phyloP scores from a whole-genome alignment of 2,888 invertebrate species.

The Nephrotoma appendiculata region DNA sequence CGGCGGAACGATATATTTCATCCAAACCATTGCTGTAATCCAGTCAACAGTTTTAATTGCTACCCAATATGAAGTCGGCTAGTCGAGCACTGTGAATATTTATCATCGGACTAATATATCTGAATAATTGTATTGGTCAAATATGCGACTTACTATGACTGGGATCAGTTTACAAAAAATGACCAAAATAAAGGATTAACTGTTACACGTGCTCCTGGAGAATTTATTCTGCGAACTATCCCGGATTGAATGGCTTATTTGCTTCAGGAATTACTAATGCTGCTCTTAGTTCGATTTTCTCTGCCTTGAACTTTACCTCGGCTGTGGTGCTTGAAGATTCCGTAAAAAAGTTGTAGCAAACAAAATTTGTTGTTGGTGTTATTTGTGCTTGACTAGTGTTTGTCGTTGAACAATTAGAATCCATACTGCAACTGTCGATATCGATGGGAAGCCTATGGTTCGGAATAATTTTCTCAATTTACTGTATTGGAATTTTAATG shows the following conservation, averaged over 20 bases:
- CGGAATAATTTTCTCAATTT: constrained; percentile 37
- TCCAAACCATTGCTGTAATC: constrained; percentile 26
- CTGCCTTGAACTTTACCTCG: not conserved
- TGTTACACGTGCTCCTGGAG: constrained; percentile 57
- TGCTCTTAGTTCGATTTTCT: constrained; percentile 51
- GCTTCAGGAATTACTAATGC: constrained; percentile 80
- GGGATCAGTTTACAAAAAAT: constrained; percentile 64
- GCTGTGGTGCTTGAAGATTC: constrained; percentile 11
- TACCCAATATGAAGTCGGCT: constrained; percentile 48
- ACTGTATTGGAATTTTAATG: constrained; percentile 44
- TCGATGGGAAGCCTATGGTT: too few species aligned
- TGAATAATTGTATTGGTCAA: constrained; percentile 58
- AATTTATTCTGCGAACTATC: constrained; percentile 58
- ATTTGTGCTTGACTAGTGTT: constrained; percentile 53
- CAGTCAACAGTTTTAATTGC: constrained; percentile 35
- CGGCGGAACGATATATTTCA: constrained; percentile 33
- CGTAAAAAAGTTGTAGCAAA: constrained; percentile 20
- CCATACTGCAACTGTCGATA: constrained; percentile 53
- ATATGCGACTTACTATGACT: constrained; percentile 58
- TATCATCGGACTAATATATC: constrained; percentile 43
- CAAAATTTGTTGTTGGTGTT: constrained; percentile 35
- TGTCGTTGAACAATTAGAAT: constrained; percentile 52
- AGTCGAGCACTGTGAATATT: constrained; percentile 53
- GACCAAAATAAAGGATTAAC: too few species aligned
- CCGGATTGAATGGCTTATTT: constrained; percentile 76